Evolutionary conservation across 2,888 invertebrate genomes (phyloP).

Genomic region (Alitta virens): DNA sequence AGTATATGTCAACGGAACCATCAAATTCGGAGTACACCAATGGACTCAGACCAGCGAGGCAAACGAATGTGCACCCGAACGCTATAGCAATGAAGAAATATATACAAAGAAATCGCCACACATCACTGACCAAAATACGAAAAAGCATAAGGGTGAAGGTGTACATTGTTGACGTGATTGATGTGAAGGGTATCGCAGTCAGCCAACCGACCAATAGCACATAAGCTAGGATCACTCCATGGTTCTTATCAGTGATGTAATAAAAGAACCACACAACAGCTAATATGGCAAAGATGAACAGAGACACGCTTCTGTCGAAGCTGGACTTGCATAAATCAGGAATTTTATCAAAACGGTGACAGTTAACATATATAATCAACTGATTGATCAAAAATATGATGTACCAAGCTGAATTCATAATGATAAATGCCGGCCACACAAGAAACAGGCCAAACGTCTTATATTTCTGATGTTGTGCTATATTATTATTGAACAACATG

Average conservation of each 20-base stretch:
- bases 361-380: no score
- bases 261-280: slow-evolving; percentile 39
- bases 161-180: slow-evolving; percentile 45
- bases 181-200: slow-evolving; percentile 41
- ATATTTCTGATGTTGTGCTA: no score
- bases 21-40: background rate
- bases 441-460: no score
- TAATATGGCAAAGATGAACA: slow-evolving; percentile 33
- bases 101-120: slow-evolving; percentile 41
- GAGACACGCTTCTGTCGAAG: no score
- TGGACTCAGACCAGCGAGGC: background rate
- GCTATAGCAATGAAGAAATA: slow-evolving; percentile 40
- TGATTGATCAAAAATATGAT: no score
- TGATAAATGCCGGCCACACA: no score
- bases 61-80: background rate
- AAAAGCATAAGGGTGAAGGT: slow-evolving; percentile 47
- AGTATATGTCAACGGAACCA: background rate
- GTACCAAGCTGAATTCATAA: no score
- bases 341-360: no score
- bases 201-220: slow-evolving; percentile 46
- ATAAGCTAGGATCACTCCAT: slow-evolving; percentile 42
- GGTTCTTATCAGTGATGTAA: slow-evolving; percentile 29
- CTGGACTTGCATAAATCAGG: no score
- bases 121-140: slow-evolving; percentile 46
- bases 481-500: no score